Evolutionary conservation across 2,888 invertebrate species (phyloP).

Genomic region (Gnatocerus cornutus): DNA sequence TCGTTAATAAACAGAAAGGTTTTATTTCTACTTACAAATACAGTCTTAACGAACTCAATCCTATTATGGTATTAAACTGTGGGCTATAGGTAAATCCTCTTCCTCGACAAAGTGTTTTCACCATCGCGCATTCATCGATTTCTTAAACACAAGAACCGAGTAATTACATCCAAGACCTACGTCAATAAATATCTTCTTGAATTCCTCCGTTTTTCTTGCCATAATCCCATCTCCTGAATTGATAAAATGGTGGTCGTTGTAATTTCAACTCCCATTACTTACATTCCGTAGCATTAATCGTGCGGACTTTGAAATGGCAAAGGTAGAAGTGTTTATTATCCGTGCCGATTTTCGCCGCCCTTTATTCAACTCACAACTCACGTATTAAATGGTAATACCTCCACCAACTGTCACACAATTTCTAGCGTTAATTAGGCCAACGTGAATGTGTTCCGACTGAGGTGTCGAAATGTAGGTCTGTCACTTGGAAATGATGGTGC

Average conservation of each 20-base stretch:
- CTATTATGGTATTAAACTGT: too few relatives aligned
- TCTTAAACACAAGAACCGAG: slow-evolving; percentile 11
- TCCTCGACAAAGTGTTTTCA: too few relatives aligned
- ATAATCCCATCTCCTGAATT: slow-evolving; percentile 39
- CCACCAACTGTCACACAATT: slow-evolving; percentile 41
- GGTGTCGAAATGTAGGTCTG: slow-evolving; percentile 15
- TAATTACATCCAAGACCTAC: slow-evolving; percentile 31
- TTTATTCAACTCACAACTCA: slow-evolving; percentile 31
- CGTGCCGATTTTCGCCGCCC: slow-evolving; percentile 15
- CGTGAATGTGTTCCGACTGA: slow-evolving; percentile 6
- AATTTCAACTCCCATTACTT: slow-evolving; percentile 48
- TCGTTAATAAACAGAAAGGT: too few relatives aligned
- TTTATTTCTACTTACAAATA: too few relatives aligned
- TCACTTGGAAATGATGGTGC: slow-evolving; percentile 15
- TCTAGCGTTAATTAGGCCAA: slow-evolving; percentile 30
- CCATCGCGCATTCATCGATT: too few relatives aligned
- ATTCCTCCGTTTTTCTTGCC: slow-evolving; percentile 30
- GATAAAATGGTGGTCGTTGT: slow-evolving; percentile 41
- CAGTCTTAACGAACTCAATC: too few relatives aligned
- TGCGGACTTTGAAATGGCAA: slow-evolving; percentile 42
- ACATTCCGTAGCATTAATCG: slow-evolving; percentile 43
- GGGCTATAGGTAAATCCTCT: too few relatives aligned
- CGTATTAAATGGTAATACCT: slow-evolving; percentile 41
- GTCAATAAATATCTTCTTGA: slow-evolving; percentile 35
- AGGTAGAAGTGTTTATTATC: slow-evolving; percentile 48